Evolutionary conservation across 2,113 vertebrate species (phyloP).

Genomic region (Sylvia atricapilla): DNA sequence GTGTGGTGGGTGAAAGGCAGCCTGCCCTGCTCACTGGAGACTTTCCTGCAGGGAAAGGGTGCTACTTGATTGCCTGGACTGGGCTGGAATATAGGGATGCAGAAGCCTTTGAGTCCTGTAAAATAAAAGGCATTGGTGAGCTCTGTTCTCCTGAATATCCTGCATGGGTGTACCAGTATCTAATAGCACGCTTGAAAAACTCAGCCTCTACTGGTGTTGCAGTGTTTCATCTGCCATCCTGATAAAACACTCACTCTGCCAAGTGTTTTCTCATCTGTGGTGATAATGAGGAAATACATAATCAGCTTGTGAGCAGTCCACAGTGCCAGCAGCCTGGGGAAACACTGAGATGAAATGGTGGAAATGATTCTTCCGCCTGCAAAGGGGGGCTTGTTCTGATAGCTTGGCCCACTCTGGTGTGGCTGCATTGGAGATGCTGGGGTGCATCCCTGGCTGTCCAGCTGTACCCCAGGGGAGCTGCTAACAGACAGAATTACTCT

Average conservation of each 20-base stretch:
- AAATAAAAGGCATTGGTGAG: neutral
- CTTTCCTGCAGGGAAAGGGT: neutral
- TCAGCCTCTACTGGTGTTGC: neutral
- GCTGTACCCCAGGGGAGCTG: neutral
- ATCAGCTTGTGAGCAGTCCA: neutral
- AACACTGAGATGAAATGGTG: neutral
- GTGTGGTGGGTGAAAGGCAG: neutral
- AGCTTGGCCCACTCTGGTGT: neutral
- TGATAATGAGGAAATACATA: neutral
- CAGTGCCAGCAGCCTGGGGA: neutral
- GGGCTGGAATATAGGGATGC: neutral
- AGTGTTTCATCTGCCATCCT: neutral
- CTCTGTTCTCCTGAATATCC: neutral
- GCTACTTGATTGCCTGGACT: neutral
- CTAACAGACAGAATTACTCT: neutral
- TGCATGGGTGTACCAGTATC: neutral
- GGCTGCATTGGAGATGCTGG: neutral
- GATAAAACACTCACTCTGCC: neutral
- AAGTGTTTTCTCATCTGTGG: neutral
- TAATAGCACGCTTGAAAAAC: neutral
- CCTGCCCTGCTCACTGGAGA: neutral
- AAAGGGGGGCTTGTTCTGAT: neutral
- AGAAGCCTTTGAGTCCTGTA: neutral
- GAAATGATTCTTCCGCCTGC: neutral
- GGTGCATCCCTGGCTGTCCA: neutral